Conservation (phyloP, 2,797 vertebrate genomes). For the Thripadectes ignobilis region DNA sequence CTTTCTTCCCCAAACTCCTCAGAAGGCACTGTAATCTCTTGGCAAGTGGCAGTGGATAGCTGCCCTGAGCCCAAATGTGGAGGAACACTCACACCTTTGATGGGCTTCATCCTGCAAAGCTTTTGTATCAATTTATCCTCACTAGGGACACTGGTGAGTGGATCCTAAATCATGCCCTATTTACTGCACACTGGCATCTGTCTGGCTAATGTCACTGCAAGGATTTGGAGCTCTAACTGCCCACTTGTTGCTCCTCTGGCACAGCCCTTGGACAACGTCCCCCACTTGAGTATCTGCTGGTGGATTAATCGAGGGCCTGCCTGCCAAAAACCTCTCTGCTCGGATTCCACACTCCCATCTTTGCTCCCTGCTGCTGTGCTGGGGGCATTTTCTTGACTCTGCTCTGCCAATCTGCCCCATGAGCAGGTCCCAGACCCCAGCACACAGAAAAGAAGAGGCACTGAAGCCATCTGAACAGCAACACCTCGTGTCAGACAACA, state of each 20-base stretch:
- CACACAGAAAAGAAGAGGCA: neutral
- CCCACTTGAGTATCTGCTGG: neutral
- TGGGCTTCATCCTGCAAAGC: neutral
- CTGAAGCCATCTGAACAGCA: neutral
- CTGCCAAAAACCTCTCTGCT: neutral
- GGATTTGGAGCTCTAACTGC: neutral
- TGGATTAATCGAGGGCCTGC: neutral
- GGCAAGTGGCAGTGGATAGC: neutral
- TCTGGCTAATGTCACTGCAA: neutral
- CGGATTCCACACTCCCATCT: neutral
- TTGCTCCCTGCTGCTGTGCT: neutral
- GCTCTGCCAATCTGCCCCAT: neutral
- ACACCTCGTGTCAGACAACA: neutral
- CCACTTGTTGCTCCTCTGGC: neutral
- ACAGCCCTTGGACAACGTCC: neutral
- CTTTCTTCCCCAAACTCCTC: constrained; percentile 16
- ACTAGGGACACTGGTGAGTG: neutral
- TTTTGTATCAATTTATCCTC: neutral
- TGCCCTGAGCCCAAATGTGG: neutral
- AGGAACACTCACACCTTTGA: neutral
- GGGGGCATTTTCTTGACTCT: neutral
- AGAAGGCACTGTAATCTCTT: neutral
- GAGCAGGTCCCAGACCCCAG: neutral
- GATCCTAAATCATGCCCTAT: neutral
- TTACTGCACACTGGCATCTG: neutral